Evolutionary conservation across 1,140 invertebrate species (phyloP).

Genomic region (Acromyrmex heyeri): DNA sequence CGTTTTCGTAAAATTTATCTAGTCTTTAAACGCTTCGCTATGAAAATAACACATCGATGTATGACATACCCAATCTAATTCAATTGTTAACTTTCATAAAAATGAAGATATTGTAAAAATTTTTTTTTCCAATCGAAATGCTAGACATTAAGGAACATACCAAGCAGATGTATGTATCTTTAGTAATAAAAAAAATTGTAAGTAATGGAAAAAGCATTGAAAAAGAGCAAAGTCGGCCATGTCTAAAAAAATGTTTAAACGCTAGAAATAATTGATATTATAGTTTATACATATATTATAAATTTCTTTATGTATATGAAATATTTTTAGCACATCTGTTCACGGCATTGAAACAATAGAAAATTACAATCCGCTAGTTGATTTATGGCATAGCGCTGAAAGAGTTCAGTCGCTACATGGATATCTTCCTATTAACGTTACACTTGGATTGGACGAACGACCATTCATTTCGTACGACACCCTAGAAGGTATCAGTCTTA

Average conservation of each 20-base stretch:
- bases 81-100: too few species aligned
- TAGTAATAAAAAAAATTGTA: too few species aligned
- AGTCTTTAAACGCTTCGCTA: too few species aligned
- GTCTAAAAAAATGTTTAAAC: too few species aligned
- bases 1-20: slow-evolving; percentile 9
- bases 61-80: too few species aligned
- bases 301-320: slow-evolving; percentile 9
- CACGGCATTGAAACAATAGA: slow-evolving; percentile 87
- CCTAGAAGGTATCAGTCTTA: slow-evolving; percentile 76
- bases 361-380: slow-evolving; percentile 88
- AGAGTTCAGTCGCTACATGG: slow-evolving; percentile 88
- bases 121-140: too few species aligned
- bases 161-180: too few species aligned
- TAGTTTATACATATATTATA: slow-evolving; percentile 28
- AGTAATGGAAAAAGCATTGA: too few species aligned
- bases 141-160: too few species aligned
- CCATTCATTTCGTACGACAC: slow-evolving; percentile 84
- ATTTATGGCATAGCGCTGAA: slow-evolving; percentile 88
- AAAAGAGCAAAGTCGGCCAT: too few species aligned
- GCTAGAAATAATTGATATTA: neutral
- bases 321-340: slow-evolving; percentile 86
- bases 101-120: too few species aligned
- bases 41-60: too few species aligned
- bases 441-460: slow-evolving; percentile 81
- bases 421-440: slow-evolving; percentile 87